Evolutionary conservation across 2,113 vertebrate species (phyloP).

Genomic region (Marmota monax): DNA sequence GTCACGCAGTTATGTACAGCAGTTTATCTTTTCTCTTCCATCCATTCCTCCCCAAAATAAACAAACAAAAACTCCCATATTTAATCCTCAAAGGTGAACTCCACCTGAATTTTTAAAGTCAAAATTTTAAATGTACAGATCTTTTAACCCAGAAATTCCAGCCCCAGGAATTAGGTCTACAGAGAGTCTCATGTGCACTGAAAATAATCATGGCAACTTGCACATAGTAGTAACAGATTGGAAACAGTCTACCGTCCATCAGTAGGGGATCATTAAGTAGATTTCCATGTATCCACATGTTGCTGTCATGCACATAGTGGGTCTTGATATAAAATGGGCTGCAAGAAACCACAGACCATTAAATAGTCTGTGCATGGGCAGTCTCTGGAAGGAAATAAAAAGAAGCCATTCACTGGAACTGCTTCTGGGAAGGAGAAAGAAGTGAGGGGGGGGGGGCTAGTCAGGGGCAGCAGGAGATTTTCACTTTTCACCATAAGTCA

Average conservation of each 20-base stretch:
- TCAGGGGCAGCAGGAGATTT: background rate
- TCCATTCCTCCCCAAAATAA: background rate
- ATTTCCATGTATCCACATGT: background rate
- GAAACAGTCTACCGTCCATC: background rate
- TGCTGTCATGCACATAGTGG: background rate
- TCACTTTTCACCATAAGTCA: background rate
- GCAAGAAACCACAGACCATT: rapidly evolving
- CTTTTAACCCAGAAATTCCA: background rate
- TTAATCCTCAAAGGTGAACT: background rate
- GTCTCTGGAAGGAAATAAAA: background rate
- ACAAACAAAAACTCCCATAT: background rate
- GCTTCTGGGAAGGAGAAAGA: background rate
- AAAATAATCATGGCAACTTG: too few relatives aligned
- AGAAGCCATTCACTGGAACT: background rate
- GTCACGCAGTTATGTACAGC: background rate
- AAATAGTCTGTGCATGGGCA: rapidly evolving
- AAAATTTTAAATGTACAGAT: background rate
- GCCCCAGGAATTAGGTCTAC: background rate
- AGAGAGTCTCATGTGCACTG: background rate
- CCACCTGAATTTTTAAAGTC: background rate
- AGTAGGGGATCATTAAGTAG: background rate
- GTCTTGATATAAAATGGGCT: background rate
- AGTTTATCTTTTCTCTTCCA: too few relatives aligned
- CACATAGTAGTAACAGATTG: background rate
- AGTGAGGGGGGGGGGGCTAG: background rate